These are phyloP conservation scores for Sycophaga agraensis DNA, from an alignment of 1,140 invertebrate genomes.

Conservation along the genomic window DNA sequence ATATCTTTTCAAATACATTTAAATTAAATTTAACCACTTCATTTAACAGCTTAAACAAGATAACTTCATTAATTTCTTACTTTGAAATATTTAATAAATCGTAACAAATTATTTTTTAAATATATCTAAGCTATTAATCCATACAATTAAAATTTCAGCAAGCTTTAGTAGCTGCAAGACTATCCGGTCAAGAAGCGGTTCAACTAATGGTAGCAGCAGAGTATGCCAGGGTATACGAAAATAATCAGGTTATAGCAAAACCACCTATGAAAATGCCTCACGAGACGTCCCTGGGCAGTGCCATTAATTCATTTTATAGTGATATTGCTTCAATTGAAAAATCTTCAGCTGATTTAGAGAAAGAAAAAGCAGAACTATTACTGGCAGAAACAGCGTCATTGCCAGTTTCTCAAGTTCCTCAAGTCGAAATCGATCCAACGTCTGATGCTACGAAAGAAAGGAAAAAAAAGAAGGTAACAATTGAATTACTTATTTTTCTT, in stretches of 20 bases:
- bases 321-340: slow-evolving; percentile 63
- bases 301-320: slow-evolving; percentile 64
- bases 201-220: slow-evolving; percentile 52
- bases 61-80: too few species aligned
- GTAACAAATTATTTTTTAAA: slow-evolving; percentile 1
- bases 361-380: slow-evolving; percentile 28
- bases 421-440: slow-evolving; percentile 14
- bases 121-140: neutral
- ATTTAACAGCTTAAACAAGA: too few species aligned
- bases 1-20: neutral
- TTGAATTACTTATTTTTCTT: neutral
- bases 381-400: slow-evolving; percentile 17
- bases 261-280: slow-evolving; percentile 49
- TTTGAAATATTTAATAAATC: slow-evolving; percentile 1
- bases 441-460: slow-evolving; percentile 44
- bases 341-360: slow-evolving; percentile 34
- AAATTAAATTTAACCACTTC: too few species aligned
- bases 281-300: slow-evolving; percentile 51
- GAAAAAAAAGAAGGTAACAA: slow-evolving; percentile 60
- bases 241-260: slow-evolving; percentile 52
- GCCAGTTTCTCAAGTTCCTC: slow-evolving; percentile 29
- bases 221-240: slow-evolving; percentile 50
- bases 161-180: slow-evolving; percentile 46
- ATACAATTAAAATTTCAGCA: slow-evolving; percentile 36
- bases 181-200: slow-evolving; percentile 47